Evolutionary conservation across 2,888 invertebrate species (phyloP), one percentile per base, ranked within the genome.

Genomic region (Leucoma salicis): DNA sequence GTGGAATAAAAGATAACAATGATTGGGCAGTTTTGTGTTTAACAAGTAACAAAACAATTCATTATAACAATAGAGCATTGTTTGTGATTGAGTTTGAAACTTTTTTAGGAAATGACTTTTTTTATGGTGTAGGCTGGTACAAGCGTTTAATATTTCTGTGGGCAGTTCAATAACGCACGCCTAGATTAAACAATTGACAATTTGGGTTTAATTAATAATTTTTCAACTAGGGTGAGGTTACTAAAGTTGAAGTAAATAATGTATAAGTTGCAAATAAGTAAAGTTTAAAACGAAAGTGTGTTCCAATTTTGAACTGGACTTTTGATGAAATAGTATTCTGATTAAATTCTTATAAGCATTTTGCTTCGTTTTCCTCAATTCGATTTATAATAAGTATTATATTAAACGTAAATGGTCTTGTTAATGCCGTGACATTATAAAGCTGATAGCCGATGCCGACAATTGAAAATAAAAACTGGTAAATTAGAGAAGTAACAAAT

Each of bases 61-160:
- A 78, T 79, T 77, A 72, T 62, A 72, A 83, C 82, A 85, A 86
- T 84, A 70, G 70, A 38, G 62, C 70, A 87, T 86, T 87, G 87
- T 86, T 82, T 80, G 68, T 77, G 71, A 74, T 77, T 74, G 54
- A 58, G 66, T 69, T 64, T 63, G 57, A 71, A 63, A 54, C 59
- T 71, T 78, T 75, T 78, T 77, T 72, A 57, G 62, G 67, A 74
- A 76, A 78, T 77, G 63, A 71, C 62, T 69, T 74, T 70, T 77
- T 73, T 77, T 13, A 13, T 29, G 11, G 4, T 25, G n/a, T 13
- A 13, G 66, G 60, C 62, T 61, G 47, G 28, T 36, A 55, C 37
- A 59, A n/a, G 57, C 57, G 47, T 56, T 65, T 67, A 63, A 63
- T 66, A 64, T 70, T 65, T 68, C 66, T 31, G 72, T 74, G 70